Evolutionary conservation across 2,888 invertebrate genomes (phyloP).

Genomic region (Magallana nippona): DNA sequence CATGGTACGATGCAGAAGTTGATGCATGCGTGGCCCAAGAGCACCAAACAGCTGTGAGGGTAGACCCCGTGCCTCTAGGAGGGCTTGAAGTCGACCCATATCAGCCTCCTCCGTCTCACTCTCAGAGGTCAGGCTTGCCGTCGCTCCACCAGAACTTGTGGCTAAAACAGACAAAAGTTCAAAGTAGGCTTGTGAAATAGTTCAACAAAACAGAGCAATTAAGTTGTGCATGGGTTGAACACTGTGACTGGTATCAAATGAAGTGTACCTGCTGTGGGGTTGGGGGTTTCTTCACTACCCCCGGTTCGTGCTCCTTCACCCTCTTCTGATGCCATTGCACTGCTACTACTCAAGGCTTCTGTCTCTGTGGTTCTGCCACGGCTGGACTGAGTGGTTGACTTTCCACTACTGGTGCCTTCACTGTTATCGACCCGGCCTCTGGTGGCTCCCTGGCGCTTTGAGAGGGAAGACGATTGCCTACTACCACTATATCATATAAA

Average conservation of each 20-base stretch:
- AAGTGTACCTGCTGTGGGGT: not conserved
- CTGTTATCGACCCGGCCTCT: constrained; percentile 41
- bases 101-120: constrained; percentile 90
- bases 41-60: constrained; percentile 98
- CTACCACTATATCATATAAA: constrained; percentile 62
- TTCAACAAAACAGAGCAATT: too few species aligned
- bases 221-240: too few species aligned
- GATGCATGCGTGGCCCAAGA: constrained; percentile 97
- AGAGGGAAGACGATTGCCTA: constrained; percentile 76
- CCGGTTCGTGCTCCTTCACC: constrained; percentile 52
- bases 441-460: constrained; percentile 62
- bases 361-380: constrained; percentile 45
- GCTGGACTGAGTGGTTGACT: constrained; percentile 40
- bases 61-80: constrained; percentile 95
- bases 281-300: constrained; percentile 43
- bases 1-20: constrained; percentile 95
- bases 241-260: too few species aligned
- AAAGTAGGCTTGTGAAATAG: not conserved
- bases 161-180: constrained; percentile 51
- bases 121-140: constrained; percentile 71
- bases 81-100: constrained; percentile 95
- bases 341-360: constrained; percentile 55
- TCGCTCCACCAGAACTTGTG: constrained; percentile 69
- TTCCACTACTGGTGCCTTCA: constrained; percentile 46
- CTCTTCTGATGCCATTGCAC: constrained; percentile 59